Evolutionary conservation across 2,797 vertebrate genomes (phyloP).

Genomic region (Cephalopachus bancanus): DNA sequence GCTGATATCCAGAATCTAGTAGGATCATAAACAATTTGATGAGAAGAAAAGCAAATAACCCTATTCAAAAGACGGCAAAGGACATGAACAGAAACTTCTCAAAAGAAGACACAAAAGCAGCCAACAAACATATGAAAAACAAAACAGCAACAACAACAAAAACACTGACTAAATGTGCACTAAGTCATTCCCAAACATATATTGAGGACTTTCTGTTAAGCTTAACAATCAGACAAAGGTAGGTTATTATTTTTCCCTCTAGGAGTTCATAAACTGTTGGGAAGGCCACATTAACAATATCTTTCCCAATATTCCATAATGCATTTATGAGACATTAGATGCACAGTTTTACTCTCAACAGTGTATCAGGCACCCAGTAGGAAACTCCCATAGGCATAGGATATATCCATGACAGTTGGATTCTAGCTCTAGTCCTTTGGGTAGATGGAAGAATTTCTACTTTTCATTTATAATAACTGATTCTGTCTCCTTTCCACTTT

Average conservation of each 20-base stretch:
- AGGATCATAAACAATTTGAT: too few relatives aligned
- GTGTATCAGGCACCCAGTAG: background rate
- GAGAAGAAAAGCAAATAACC: too few relatives aligned
- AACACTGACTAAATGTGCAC: background rate
- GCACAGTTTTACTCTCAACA: background rate
- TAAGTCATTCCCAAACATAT: background rate
- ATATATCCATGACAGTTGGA: background rate
- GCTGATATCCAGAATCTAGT: too few relatives aligned
- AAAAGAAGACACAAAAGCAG: too few relatives aligned
- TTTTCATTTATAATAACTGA: background rate
- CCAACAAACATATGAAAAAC: too few relatives aligned
- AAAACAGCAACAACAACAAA: too few relatives aligned
- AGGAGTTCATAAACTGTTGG: background rate
- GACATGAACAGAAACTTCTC: too few relatives aligned
- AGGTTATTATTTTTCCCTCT: background rate
- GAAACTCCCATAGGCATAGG: background rate
- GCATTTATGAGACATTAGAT: background rate
- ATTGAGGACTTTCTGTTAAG: background rate
- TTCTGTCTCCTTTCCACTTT: background rate
- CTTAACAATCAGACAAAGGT: background rate
- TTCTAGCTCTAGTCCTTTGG: background rate
- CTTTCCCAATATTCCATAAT: background rate
- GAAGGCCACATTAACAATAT: background rate
- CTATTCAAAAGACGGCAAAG: too few relatives aligned
- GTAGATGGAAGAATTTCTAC: background rate